Base-by-base conservation (phyloP, 2,797 vertebrate genomes). In the Tragelaphus eurycerus region DNA sequence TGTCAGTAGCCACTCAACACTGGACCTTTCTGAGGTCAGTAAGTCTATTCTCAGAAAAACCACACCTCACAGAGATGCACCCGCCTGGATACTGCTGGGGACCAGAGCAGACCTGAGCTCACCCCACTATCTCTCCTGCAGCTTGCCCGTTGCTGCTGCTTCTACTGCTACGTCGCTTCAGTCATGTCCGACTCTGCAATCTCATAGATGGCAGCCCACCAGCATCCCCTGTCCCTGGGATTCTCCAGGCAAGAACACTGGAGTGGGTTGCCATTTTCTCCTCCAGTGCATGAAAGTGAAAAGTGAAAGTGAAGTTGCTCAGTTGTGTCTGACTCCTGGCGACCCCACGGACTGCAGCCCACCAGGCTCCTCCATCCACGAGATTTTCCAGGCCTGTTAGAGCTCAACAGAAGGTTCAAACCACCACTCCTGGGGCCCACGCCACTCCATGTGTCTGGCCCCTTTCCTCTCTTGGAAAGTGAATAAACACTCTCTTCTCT, bases 101-200 rank as follows among this genome's bases (percentile, higher is more conserved):
- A 11, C 19, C 21, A 23, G 34, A 11, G 34, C 2, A 38, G 67
- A 13, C 21, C 19, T 7, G 21, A 12, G 34, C 21, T 74, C 21
- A 3, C 5, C 10, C 34, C 0, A 0, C 21, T 23, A 8, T 13
- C 3, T 13, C 11, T 13, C 11, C 67, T 13, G 67, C 67, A 7
- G 19, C 34, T 74, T 1, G 3, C 34, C 62, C 31, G 0, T 1
- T 14, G 27, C 59, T 29, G 27, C 59, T 29, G 59, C 57, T 14
- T 13, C 27, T 48, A 48, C 48, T 13, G 27, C 59, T 7, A 1
- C 1, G 59, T 7, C 1, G 13, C 13, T 15, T 29, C 59, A 60
- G 59, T 14, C 12, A 0, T 31, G 59, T 3, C 27, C 3, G 13
- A 31, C 59, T 15, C 59, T 62, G 27, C 3, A 0, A 31, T 6